Base-by-base conservation (phyloP, 2,113 vertebrate species). In the Xerus inauris region DNA sequence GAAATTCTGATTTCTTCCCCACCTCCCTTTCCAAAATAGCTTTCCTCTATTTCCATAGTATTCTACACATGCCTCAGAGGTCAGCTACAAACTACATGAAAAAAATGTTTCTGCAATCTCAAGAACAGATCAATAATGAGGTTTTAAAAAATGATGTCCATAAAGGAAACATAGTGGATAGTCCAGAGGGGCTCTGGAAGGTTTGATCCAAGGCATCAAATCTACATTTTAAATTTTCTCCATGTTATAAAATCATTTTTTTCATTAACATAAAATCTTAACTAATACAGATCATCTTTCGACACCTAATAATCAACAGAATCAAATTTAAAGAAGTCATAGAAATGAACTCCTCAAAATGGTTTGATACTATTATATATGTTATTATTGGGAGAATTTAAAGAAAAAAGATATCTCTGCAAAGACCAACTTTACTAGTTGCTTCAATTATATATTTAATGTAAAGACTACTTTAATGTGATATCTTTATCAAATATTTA, bases 371-470 rank as follows among this genome's bases (percentile, higher is more conserved):
- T 88, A 79, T 57, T 35, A 73, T 51, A 51, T 16, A 51, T 62
- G 81, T 64, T 89, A 95, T 40, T 62, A 83, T 54, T 67, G 47
- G n/a, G 17, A 81, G 42, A 64, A 69, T 86, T 89, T 92, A 67
- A 72, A 86, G 67, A 76, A 90, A 96, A 80, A 83, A 81, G 12
- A 57, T 45, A 62, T 64, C 59, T 69, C 16, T 5, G 1, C 47
- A 96, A 65, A 67, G 14, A 84, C 69, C 64, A 89, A 57, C 38
- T 94, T 87, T 45, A 38, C n/a, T 90, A 72, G 80, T 42, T 95
- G 82, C 72, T 64, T 95, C 62, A 93, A 72, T 87, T 79, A 94
- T 26, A 67, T 71, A 79, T 3, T 51, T 67, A 94, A 51, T 51
- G 49, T 51, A 51, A 86, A 65, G 57, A 71, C 40, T 81, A 47